Evolutionary conservation across 2,113 vertebrate genomes (phyloP), one percentile per base, ranked within the genome.

Genomic region (Thalassarche chlororhynchos): DNA sequence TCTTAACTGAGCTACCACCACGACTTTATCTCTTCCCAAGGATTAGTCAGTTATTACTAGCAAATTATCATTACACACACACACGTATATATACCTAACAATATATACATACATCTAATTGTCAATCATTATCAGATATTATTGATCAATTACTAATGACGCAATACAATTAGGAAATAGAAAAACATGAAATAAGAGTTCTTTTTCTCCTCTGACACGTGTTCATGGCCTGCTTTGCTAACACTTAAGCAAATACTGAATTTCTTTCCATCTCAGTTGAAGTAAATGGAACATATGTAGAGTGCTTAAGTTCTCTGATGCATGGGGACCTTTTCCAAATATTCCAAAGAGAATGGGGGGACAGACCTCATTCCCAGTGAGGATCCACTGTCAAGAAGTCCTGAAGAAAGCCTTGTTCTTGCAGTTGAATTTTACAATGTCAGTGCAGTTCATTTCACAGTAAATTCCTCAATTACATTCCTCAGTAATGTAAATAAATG

Each of bases 271-370:
- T 28, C 49, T 70, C 8, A 1, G 15, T 6, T 44, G 36, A 87
- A 87, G 16, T 21, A 68, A 90, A 68, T 18, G 28, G 14, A 85
- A 49, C 19, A 51, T 36, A 58, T 1, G 19, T 4, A n/a, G 8
- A 80, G 12, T 47, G 76, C 14, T 61, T 21, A 66, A 55, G 31
- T 62, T 69, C 46, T 71, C 12, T 78, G 36, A 20, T 75, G 28
- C 34, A 80, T 0, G 0, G 10, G 11, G 2, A 5, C 2, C 6
- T n/a, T 69, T 77, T 49, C 40, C 14, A 78, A 84, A 57, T 36
- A 36, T 54, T 93, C 64, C 49, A 84, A 80, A 91, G 46, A 70
- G 7, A 70, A 54, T 23, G 15, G 5, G 14, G 16, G 14, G 5
- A 62, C 6, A 36, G 51, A 54, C 5, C 6, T 42, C 8, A 8